These are phyloP conservation scores for Chloropsis hardwickii DNA, from an alignment of 2,113 vertebrate species.

Conservation along the genomic window DNA sequence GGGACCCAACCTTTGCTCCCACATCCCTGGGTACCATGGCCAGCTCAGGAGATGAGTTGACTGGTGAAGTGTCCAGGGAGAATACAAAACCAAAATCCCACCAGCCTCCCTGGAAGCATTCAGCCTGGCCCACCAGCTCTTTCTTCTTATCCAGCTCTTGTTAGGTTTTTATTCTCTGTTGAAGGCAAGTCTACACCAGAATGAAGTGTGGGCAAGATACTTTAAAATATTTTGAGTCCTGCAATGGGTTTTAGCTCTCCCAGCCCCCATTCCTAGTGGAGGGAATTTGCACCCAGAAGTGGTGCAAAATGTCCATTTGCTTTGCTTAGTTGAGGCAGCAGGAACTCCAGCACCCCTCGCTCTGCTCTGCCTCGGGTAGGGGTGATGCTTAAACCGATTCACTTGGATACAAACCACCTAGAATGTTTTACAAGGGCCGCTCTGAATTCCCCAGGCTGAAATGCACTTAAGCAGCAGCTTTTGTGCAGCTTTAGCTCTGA, in stretches of 20 bases:
- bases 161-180: background rate
- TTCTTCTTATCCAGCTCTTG: background rate
- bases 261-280: background rate
- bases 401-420: accelerated
- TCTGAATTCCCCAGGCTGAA: background rate
- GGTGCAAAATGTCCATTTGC: background rate
- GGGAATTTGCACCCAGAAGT: background rate
- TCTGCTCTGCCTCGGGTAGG: accelerated
- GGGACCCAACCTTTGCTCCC: background rate
- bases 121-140: background rate
- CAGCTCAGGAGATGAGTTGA: background rate
- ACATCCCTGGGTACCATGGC: accelerated
- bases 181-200: background rate
- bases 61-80: background rate
- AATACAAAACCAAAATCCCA: background rate
- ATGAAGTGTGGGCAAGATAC: background rate
- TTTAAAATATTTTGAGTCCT: background rate
- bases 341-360: accelerated
- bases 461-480: background rate
- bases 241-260: background rate
- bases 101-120: background rate
- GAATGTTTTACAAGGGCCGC: background rate
- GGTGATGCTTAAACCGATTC: background rate
- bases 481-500: background rate
- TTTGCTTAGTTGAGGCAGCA: background rate